Percentiles rank a stretch among this genome's conserved stretches.
Conservation (phyloP, 2,797 vertebrate genomes). For the Knipowitschia caucasica region DNA sequence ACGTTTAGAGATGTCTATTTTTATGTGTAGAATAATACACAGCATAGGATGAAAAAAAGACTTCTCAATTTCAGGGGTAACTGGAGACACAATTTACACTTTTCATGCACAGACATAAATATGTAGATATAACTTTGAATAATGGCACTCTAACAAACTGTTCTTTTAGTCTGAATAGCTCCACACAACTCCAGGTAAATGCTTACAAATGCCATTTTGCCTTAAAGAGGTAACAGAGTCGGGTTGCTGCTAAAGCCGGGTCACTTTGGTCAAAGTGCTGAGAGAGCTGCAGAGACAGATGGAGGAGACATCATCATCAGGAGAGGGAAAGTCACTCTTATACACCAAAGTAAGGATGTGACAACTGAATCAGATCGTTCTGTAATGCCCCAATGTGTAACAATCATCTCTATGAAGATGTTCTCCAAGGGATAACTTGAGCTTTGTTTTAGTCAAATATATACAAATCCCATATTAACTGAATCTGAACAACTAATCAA, state of each 20-base stretch:
- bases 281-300: constrained; percentile 64
- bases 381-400: no score
- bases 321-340: no score
- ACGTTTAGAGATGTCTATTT: constrained; percentile 20
- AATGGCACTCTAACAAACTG: not conserved
- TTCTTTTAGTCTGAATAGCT: no score
- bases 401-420: no score
- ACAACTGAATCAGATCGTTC: no score
- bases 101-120: not conserved
- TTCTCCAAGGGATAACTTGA: no score
- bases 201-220: not conserved
- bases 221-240: constrained; percentile 20
- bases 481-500: no score
- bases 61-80: not conserved
- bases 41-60: constrained; percentile 2
- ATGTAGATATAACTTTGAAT: not conserved
- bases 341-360: constrained; percentile 24
- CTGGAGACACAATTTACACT: not conserved
- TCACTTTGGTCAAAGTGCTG: constrained; percentile 43
- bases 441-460: no score
- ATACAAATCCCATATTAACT: no score
- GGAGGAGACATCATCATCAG: constrained; percentile 41
- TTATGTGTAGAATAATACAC: constrained; percentile 24
- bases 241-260: constrained; percentile 11
- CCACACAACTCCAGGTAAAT: no score